A percentile compares a stretch with the other conserved stretches of the same genome.
These are phyloP conservation scores for Anabas testudineus DNA, from an alignment of 2,797 vertebrate genomes.

Conservation along the genomic window DNA sequence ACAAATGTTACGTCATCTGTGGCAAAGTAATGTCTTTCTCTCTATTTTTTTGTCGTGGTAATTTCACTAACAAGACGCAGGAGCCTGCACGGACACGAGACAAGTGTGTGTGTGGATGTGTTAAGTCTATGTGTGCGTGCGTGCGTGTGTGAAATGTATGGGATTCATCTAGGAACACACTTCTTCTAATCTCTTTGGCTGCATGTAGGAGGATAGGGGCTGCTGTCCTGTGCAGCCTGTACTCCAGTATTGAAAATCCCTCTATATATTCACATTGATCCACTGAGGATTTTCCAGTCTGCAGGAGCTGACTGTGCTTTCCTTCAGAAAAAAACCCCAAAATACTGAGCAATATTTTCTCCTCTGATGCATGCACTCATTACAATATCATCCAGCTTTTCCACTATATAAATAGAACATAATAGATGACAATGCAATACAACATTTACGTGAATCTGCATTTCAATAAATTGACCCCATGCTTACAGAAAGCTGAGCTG, in stretches of 20 bases:
- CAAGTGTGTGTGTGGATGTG: not conserved
- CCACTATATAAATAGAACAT: conserved; percentile 4
- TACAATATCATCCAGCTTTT: conserved; percentile 2
- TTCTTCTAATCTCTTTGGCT: conserved; percentile 26
- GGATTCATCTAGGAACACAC: conserved; percentile 9
- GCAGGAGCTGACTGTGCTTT: conserved; percentile 10
- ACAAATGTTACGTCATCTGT: no score
- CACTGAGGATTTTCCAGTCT: not conserved
- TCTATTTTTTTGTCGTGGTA: not conserved
- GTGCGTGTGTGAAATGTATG: conserved; percentile 10
- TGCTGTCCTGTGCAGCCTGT: conserved; percentile 12
- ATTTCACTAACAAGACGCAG: conserved; percentile 33
- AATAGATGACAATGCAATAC: conserved; percentile 1
- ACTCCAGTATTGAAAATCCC: not conserved
- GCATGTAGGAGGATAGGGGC: not conserved
- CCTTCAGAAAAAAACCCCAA: not conserved
- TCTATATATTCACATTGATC: conserved; percentile 25
- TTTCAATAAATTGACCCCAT: no score
- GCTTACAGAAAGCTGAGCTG: conserved; percentile 1
- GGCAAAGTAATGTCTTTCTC: conserved; percentile 4
- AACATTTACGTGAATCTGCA: conserved; percentile 29
- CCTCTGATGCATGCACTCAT: not conserved
- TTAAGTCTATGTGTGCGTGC: not conserved
- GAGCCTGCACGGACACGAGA: not conserved
- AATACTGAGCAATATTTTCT: not conserved